Conservation (phyloP, 2,113 vertebrate species). For the Mormoops blainvillei region DNA sequence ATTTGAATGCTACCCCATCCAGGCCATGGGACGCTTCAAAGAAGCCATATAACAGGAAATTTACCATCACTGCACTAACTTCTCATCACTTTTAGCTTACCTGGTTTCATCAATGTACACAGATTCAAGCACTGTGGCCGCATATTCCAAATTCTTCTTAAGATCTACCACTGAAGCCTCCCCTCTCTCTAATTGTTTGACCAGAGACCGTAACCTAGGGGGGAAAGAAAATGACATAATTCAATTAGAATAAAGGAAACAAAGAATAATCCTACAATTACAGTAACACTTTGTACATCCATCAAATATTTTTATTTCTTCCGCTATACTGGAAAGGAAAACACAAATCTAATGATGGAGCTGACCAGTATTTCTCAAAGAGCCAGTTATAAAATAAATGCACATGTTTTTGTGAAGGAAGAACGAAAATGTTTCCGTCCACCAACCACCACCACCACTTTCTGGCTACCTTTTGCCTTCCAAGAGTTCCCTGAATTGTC, state of each 20-base stretch:
- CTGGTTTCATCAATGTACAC: constrained; percentile 98
- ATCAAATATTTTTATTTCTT: not conserved
- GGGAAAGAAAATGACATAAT: constrained; percentile 60
- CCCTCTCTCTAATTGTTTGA: constrained; percentile 96
- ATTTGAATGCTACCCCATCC: not conserved
- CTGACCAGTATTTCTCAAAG: not conserved
- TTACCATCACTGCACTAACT: not conserved
- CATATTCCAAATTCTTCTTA: constrained; percentile 99
- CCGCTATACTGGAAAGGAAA: not conserved
- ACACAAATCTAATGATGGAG: not conserved
- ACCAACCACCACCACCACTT: not conserved
- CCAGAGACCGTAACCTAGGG: constrained; percentile 91
- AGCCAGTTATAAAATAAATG: not conserved
- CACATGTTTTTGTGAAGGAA: not conserved
- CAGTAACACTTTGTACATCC: not conserved
- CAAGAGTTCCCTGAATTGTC: not conserved
- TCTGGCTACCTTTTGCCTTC: not conserved
- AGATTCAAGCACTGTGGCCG: constrained; percentile 94
- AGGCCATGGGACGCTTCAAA: not conserved
- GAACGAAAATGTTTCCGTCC: not conserved
- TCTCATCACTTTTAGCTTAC: constrained; percentile 74
- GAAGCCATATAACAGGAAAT: not conserved
- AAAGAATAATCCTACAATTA: not conserved
- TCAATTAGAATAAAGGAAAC: constrained; percentile 30
- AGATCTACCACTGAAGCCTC: constrained; percentile 94